These are phyloP conservation scores for Leucophora obtusa DNA, from an alignment of 2,888 invertebrate genomes.

Conservation along the genomic window DNA sequence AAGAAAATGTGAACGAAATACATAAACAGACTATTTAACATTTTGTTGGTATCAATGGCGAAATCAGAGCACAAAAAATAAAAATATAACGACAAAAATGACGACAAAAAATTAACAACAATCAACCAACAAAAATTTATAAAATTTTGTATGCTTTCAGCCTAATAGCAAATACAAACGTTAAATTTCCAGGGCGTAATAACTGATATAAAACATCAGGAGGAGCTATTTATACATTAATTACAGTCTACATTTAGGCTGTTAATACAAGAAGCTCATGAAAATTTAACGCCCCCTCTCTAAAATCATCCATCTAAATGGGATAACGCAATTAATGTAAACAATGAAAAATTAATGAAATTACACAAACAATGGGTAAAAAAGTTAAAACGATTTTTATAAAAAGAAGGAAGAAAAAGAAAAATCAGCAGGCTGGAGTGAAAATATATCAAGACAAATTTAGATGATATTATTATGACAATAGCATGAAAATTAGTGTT, in stretches of 20 bases:
- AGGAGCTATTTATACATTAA: constrained; percentile 13
- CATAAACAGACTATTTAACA: background rate
- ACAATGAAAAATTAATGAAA: constrained; percentile 45
- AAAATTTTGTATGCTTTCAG: background rate
- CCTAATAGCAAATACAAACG: background rate
- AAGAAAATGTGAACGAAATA: background rate
- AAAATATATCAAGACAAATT: constrained; percentile 24
- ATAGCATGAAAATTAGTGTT: background rate
- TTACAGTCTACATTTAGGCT: constrained; percentile 47
- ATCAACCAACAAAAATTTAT: background rate
- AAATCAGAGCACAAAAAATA: background rate
- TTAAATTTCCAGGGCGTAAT: background rate
- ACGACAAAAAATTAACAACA: background rate
- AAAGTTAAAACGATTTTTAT: constrained; percentile 9
- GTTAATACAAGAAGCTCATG: constrained; percentile 7
- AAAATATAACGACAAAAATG: background rate
- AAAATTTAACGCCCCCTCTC: background rate
- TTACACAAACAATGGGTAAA: constrained; percentile 3
- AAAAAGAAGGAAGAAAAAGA: background rate
- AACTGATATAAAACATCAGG: background rate
- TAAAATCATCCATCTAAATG: background rate
- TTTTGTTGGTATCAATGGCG: background rate
- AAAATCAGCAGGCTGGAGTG: background rate
- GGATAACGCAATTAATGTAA: constrained; percentile 44
- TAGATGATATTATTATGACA: constrained; percentile 26